Conservation (phyloP, 2,888 invertebrate genomes). For the Dioctria rufipes region DNA sequence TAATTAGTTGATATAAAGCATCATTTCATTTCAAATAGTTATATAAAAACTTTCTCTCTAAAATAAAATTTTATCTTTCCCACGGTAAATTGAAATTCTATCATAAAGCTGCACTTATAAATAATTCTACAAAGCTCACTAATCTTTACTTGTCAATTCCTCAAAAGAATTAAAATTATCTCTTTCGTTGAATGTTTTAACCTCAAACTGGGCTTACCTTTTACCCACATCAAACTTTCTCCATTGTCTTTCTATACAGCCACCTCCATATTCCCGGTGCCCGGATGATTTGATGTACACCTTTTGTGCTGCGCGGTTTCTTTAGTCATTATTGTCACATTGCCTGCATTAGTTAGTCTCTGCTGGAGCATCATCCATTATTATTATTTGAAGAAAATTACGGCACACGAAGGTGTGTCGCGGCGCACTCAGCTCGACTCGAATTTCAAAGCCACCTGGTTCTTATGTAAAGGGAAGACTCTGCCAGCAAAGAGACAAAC, state of each 20-base stretch:
- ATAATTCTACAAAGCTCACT: not conserved
- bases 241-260: slow-evolving; percentile 48
- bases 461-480: slow-evolving; percentile 38
- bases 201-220: slow-evolving; percentile 40
- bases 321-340: slow-evolving; percentile 25
- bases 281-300: slow-evolving; percentile 37
- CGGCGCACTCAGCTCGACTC: slow-evolving; percentile 1
- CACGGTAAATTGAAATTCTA: not conserved
- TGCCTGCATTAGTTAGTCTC: slow-evolving; percentile 36
- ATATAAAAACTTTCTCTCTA: not conserved
- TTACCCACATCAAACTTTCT: slow-evolving; percentile 50
- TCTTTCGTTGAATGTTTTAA: slow-evolving; percentile 18
- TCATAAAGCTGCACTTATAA: not conserved
- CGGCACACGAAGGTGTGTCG: slow-evolving; percentile 44
- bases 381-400: slow-evolving; percentile 42
- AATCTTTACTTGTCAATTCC: slow-evolving; percentile 19
- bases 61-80: not conserved
- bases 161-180: slow-evolving; percentile 17
- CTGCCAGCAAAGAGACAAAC: not conserved
- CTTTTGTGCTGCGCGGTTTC: slow-evolving; percentile 18
- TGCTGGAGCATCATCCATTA: slow-evolving; percentile 18
- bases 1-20: no score
- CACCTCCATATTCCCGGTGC: slow-evolving; percentile 31
- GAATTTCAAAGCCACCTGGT: slow-evolving; percentile 49
- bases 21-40: no score